A percentile compares a stretch with the other conserved stretches of the same genome.
phyloP scores from a whole-genome alignment of 2,888 invertebrate genomes.

The Amiota mariae region DNA sequence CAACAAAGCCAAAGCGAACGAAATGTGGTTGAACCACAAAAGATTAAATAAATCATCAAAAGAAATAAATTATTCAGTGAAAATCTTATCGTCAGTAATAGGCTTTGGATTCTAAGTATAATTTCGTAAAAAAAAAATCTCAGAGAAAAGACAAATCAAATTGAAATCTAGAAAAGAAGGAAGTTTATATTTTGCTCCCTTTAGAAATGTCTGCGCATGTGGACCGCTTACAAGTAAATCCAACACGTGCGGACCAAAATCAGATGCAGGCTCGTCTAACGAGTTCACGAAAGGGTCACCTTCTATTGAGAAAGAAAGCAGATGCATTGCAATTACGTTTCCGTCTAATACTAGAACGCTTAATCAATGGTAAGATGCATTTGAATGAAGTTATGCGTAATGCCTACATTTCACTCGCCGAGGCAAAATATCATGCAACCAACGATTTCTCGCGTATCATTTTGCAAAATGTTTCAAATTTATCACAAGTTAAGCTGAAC shows the following conservation, averaged over 20 bases:
- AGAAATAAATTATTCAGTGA: too few species aligned
- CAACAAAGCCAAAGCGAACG: too few species aligned
- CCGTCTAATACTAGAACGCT: slow-evolving; percentile 96
- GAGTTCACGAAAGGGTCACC: slow-evolving; percentile 99
- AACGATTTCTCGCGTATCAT: slow-evolving; percentile 96
- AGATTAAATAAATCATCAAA: too few species aligned
- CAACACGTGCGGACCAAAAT: slow-evolving; percentile 97
- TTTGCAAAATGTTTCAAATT: slow-evolving; percentile 95
- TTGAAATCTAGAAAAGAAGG: too few species aligned
- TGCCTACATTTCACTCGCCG: slow-evolving; percentile 97
- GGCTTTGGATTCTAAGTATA: too few species aligned
- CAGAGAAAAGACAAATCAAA: too few species aligned
- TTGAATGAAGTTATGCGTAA: slow-evolving; percentile 96
- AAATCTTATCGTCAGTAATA: too few species aligned
- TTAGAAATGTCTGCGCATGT: not conserved
- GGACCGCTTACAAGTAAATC: slow-evolving; percentile 92
- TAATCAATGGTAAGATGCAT: slow-evolving; percentile 85
- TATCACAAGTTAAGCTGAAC: slow-evolving; percentile 94
- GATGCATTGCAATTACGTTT: slow-evolving; percentile 99
- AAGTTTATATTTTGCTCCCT: not conserved
- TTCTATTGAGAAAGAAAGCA: slow-evolving; percentile 98
- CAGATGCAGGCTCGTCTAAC: slow-evolving; percentile 96
- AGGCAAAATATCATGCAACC: slow-evolving; percentile 98
- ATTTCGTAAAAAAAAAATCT: too few species aligned
- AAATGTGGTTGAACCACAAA: too few species aligned